Base-by-base conservation (phyloP, 2,113 vertebrate genomes). In the Ictidomys tridecemlineatus region DNA sequence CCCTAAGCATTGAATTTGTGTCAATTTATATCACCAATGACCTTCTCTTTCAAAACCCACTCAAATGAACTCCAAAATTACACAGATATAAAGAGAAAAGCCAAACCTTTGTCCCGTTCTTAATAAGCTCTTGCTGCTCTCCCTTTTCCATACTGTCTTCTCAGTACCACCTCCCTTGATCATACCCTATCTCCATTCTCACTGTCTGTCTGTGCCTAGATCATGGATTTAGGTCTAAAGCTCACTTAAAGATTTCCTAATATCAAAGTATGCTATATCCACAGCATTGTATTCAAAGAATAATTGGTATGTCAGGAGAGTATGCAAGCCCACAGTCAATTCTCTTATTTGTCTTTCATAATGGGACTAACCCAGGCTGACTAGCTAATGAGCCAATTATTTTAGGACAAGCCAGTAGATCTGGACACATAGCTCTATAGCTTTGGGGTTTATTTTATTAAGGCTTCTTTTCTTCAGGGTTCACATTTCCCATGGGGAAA, bases 401-500 rank as follows among this genome's bases (percentile, higher is more conserved):
- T 92, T 93, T 78, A 95, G 69, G 61, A 92, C 85, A 89, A 80
- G 69, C 34, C 26, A 45, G 34, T 83, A 96, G 53, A 37, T 94
- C 45, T 45, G 0, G 22, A 74, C 26, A 48, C 34, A 74, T 45
- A 22, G 28, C 9, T 45, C 10, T 95, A 87, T 56, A 95, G 69
- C 12, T 97, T 93, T 96, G 61, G 53, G 42, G 22, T 91, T 96
- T 92, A 69, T 96, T 96, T 94, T 97, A 97, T 97, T 91, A 96
- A 96, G 78, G 39, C 4, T 58, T 97, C 32, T 95, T 96, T 97
- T 96, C 73, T 93, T 83, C n/a, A 78, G 72, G 51, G 39, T 28
- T 94, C 83, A 37, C 56, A 82, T 95, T 96, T 97, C 70, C 69
- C 67, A 30, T 95, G 8, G 67, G 76, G 73, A 80, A 94, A 42